These are phyloP conservation scores for Liparis tanakae DNA, from an alignment of 2,797 vertebrate genomes.

Conservation along the genomic window DNA sequence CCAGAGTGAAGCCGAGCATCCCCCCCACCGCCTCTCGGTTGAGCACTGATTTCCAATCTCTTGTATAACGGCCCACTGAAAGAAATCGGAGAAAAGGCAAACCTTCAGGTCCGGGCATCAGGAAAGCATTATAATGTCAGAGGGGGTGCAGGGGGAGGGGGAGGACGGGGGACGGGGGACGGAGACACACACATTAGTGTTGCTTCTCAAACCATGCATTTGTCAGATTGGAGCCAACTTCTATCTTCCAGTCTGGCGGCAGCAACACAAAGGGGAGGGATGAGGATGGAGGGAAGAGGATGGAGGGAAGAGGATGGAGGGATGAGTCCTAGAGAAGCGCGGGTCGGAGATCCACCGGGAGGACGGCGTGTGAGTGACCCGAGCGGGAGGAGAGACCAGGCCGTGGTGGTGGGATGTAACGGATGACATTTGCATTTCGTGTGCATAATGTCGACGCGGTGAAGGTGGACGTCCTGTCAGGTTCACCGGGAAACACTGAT, in stretches of 20 bases:
- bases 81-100: constrained; percentile 64
- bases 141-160: constrained; percentile 18
- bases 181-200: no score
- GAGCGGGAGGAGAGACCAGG: constrained; percentile 56
- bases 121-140: constrained; percentile 47
- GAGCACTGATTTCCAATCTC: constrained; percentile 62
- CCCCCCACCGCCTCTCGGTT: constrained; percentile 59
- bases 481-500: constrained; percentile 49
- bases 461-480: constrained; percentile 34
- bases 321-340: constrained; percentile 47
- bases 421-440: constrained; percentile 70
- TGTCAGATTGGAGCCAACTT: constrained; percentile 49
- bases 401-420: constrained; percentile 53
- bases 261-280: constrained; percentile 38
- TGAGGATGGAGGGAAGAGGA: constrained; percentile 36
- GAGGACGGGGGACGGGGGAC: no score
- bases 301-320: constrained; percentile 10
- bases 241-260: constrained; percentile 56
- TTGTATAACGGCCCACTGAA: constrained; percentile 59
- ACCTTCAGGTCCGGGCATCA: constrained; percentile 47
- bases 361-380: constrained; percentile 58
- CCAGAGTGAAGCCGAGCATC: constrained; percentile 54
- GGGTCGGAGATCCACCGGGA: constrained; percentile 36
- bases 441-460: constrained; percentile 49
- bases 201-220: constrained; percentile 59